phyloP scores from a whole-genome alignment of 2,888 invertebrate species.

The Frankliniella fusca region DNA sequence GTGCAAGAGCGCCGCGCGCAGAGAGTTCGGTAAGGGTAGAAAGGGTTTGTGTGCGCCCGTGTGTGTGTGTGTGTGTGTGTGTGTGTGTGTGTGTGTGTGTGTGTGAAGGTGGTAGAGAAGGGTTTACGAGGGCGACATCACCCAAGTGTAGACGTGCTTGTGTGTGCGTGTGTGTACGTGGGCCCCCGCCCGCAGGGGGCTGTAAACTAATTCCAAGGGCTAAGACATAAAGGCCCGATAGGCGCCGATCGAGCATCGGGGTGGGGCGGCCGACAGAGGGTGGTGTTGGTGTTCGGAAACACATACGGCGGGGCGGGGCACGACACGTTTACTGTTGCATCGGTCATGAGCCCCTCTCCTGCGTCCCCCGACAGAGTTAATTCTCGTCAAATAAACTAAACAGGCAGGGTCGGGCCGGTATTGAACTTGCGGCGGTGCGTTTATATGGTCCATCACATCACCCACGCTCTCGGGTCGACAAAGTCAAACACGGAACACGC shows the following conservation, averaged over 20 bases:
- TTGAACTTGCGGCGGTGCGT: not conserved
- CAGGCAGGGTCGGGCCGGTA: not conserved
- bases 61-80: no score
- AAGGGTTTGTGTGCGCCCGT: no score
- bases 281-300: not conserved
- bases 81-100: not conserved
- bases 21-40: no score
- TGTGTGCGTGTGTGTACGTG: not conserved
- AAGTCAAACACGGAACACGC: not conserved
- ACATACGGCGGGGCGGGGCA: not conserved
- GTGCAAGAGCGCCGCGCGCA: no score
- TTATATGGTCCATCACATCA: not conserved
- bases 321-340: conserved; percentile 22
- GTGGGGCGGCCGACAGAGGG: not conserved
- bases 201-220: conserved; percentile 23
- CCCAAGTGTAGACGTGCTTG: not conserved
- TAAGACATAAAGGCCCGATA: not conserved
- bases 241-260: not conserved
- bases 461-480: not conserved
- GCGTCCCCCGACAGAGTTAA: not conserved
- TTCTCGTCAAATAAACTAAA: not conserved
- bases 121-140: not conserved
- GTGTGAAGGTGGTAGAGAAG: not conserved
- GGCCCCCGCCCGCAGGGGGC: not conserved
- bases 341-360: not conserved